Base-by-base conservation (phyloP, 2,888 invertebrate genomes). In the Diaprepes abbreviatus region DNA sequence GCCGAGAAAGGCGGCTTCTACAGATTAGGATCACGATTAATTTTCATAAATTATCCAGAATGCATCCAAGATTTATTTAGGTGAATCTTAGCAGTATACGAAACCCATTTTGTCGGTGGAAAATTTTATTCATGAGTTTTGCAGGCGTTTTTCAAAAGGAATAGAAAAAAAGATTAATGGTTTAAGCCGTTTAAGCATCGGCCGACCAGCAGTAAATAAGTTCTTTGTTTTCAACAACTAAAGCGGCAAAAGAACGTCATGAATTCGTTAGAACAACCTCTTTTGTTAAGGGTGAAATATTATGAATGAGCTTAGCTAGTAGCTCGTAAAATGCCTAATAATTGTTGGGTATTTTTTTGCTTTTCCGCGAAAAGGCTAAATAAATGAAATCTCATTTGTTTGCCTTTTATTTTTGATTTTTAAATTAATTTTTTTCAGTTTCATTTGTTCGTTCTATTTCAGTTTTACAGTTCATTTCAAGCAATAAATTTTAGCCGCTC, bases 201-300 rank as follows among this genome's bases (percentile, higher is more conserved):
- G 40, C 64, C 19, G 64, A 64, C 54, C 17, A 54, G 54, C 64
- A 64, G 54, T 52, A 64, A 64, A 64, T 64, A 64, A 55, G 43
- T 52, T 54, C 64, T 64, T 64, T 64, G 64, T 64, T 54, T 64
- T 55, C 40, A 54, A 54, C 64, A 64, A 38, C 43, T 33, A 54
- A 54, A 54, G 52, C 54, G 54, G 31, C 35, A 35, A 54, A 54
- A 16, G 54, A 35, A 35, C 33, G 54, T 35, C 54, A 21, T 31
- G 35, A 54, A 54, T 35, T 54, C 14, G 38, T 38, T 57, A 12
- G 17, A 57, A 35, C 38, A 35, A 10, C 35, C 31, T 12, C 16
- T 35, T 24, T 57, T 57, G 24, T 21, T 14, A 9, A 3, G 16
- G 33, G 9, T 35, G 35, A 35, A 55, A 55, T 55, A 35, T 55